These are phyloP conservation scores for Diaperis boleti DNA, from an alignment of 2,888 invertebrate species.

Conservation along the genomic window DNA sequence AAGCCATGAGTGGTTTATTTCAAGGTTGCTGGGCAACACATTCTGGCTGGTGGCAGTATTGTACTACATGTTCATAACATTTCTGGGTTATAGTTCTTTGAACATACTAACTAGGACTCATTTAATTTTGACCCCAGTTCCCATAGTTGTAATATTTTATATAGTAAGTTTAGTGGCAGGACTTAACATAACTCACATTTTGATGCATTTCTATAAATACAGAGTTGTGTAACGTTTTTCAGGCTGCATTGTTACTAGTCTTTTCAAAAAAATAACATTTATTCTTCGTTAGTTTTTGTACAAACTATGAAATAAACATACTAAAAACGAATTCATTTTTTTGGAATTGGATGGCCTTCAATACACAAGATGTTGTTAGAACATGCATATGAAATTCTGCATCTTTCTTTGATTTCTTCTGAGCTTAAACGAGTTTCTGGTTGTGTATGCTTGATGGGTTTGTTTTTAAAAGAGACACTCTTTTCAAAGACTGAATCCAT, in stretches of 20 bases:
- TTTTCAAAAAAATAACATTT: slow-evolving; percentile 30
- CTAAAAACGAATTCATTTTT: slow-evolving; percentile 25
- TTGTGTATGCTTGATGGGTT: background rate
- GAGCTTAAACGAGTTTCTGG: slow-evolving; percentile 1
- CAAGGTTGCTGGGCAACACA: slow-evolving; percentile 89
- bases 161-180: slow-evolving; percentile 81
- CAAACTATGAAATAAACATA: slow-evolving; percentile 10
- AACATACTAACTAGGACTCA: slow-evolving; percentile 89
- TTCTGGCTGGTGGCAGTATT: slow-evolving; percentile 91
- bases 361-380: slow-evolving; percentile 34
- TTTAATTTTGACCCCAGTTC: slow-evolving; percentile 85
- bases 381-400: slow-evolving; percentile 35
- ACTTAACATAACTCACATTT: slow-evolving; percentile 85
- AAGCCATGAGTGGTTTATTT: slow-evolving; percentile 80
- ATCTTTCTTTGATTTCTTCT: slow-evolving; percentile 27
- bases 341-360: slow-evolving; percentile 31
- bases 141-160: slow-evolving; percentile 81
- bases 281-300: slow-evolving; percentile 35
- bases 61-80: slow-evolving; percentile 97
- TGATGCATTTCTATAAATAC: slow-evolving; percentile 87
- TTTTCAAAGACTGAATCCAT: slow-evolving; percentile 12
- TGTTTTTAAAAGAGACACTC: slow-evolving; percentile 1
- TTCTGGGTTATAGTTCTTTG: slow-evolving; percentile 94
- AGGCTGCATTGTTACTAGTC: slow-evolving; percentile 33
- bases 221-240: slow-evolving; percentile 73